These are phyloP conservation scores for Pachypsylla venusta DNA, from an alignment of 1,140 invertebrate genomes.

Conservation along the genomic window DNA sequence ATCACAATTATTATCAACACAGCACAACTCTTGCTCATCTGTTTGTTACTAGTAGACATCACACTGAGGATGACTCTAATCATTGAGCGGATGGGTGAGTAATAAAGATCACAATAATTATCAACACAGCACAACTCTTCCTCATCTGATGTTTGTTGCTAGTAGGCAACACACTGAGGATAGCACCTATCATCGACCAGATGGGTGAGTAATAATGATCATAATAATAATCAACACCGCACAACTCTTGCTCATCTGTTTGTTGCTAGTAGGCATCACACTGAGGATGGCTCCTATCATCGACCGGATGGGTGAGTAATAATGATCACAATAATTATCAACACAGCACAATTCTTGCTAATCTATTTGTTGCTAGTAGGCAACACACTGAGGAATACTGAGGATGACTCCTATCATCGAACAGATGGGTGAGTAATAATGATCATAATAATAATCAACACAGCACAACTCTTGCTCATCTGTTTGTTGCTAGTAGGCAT, in stretches of 20 bases:
- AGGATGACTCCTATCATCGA: too few relatives aligned
- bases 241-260: conserved; percentile 68
- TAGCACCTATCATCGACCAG: background rate
- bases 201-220: background rate
- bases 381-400: too few relatives aligned
- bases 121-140: too few relatives aligned
- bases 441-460: conserved; percentile 78
- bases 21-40: conserved; percentile 69
- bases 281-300: conserved; percentile 64
- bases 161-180: too few relatives aligned
- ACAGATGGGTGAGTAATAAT: conserved; percentile 69
- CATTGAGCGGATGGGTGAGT: conserved; percentile 84
- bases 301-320: conserved; percentile 77
- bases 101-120: too few relatives aligned
- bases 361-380: too few relatives aligned
- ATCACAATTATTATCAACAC: conserved; percentile 78
- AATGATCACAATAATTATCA: too few relatives aligned
- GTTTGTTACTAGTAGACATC: conserved; percentile 70
- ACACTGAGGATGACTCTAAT: conserved; percentile 77
- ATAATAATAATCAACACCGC: conserved; percentile 77
- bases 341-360: too few relatives aligned
- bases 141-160: too few relatives aligned
- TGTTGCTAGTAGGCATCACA: conserved; percentile 74
- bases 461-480: conserved; percentile 68
- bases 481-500: conserved; percentile 72